Evolutionary conservation across 2,797 vertebrate genomes (phyloP), one percentile per base, ranked within the genome.

Genomic region (Silurus lanzhouensis): DNA sequence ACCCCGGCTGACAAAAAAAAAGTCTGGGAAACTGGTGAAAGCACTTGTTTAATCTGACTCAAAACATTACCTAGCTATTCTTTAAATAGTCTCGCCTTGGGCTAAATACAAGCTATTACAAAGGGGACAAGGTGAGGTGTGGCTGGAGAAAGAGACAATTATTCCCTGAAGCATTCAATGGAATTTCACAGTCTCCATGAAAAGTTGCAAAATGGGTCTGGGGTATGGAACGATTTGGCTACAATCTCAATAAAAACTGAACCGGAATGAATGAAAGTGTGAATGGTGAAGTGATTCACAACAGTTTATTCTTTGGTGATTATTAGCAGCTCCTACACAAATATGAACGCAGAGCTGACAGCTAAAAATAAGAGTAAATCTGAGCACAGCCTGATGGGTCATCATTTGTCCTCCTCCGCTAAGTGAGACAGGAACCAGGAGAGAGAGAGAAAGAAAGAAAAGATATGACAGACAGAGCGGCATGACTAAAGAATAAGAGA

Each of bases 401-500:
- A 64, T 44, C 52, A 67, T 81, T 87, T 83, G 88, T 52, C 44
- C 88, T 83, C 72, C 86, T 87, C 89, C 57, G 86, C 82, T 86
- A 88, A 87, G 75, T 72, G 48, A 81, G 81, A 63, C 13, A 79
- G 25, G 55, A 84, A 80, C 83, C 72, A 27, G 15, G 7, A 9
- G 5, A 19, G 25, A 20, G 38, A 0, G n/a, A n/a, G 66, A 1
- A 0, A n/a, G 70, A 22, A 22, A 44, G 17, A 61, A 0, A n/a
- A n/a, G 31, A 31, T 31, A 31, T 20, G 61, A 61, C 3, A 22
- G 9, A 22, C 46, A 48, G n/a, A 10, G 14, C n/a, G 61, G 10
- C 61, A 91, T 93, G 91, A 92, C 87, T 91, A 88, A 27, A 79
- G 68, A 84, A 64, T 2, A 63, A n/a, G 82, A 5, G 10, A 63